These are phyloP conservation scores for Gasterosteus nipponicus DNA, from an alignment of 2,113 vertebrate genomes.

Conservation along the genomic window DNA sequence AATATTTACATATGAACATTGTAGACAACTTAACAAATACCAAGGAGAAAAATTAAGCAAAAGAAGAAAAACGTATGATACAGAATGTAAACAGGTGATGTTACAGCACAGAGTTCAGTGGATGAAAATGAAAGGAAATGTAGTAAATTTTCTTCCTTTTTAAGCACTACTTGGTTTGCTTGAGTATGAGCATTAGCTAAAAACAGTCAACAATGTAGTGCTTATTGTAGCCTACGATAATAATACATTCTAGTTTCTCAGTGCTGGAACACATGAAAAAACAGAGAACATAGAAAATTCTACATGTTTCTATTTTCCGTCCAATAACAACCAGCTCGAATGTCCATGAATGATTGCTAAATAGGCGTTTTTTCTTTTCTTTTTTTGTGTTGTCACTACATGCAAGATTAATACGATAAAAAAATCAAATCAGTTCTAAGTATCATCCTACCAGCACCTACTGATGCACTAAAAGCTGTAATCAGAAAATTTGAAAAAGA, in stretches of 20 bases:
- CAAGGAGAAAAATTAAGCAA: conserved; percentile 65
- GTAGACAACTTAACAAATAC: conserved; percentile 54
- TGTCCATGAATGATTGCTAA: conserved; percentile 80
- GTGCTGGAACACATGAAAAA: conserved; percentile 85
- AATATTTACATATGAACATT: conserved; percentile 80
- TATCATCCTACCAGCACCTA: conserved; percentile 78
- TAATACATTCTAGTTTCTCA: conserved; percentile 86
- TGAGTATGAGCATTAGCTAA: conserved; percentile 82
- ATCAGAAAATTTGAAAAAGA: conserved; percentile 60
- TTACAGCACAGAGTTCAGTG: conserved; percentile 78
- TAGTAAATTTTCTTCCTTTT: conserved; percentile 71
- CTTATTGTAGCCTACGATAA: conserved; percentile 84
- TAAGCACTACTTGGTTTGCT: conserved; percentile 81
- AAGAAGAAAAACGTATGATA: conserved; percentile 65
- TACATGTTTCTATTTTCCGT: conserved; percentile 78
- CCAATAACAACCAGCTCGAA: conserved; percentile 77
- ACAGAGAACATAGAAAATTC: conserved; percentile 81
- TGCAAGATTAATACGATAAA: conserved; percentile 81
- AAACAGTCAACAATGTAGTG: conserved; percentile 84
- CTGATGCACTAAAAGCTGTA: conserved; percentile 79
- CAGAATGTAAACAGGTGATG: conserved; percentile 80
- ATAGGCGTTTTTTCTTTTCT: conserved; percentile 67
- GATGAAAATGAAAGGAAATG: conserved; percentile 73
- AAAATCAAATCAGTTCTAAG: conserved; percentile 72
- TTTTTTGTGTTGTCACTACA: conserved; percentile 78